These are phyloP conservation scores for Spondyliosoma cantharus DNA, from an alignment of 2,797 vertebrate species.

Conservation along the genomic window DNA sequence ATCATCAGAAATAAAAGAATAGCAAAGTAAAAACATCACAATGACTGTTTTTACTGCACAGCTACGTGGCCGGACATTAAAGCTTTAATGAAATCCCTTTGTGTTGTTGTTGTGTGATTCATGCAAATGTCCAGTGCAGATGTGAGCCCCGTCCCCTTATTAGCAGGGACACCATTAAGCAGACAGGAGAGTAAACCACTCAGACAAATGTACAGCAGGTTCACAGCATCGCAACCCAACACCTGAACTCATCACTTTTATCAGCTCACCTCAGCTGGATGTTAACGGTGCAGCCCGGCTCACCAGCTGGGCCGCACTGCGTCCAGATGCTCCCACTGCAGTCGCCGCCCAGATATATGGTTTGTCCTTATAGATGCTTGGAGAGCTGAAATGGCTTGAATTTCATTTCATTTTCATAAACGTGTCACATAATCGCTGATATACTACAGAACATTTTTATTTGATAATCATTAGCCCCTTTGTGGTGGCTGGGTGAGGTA, in stretches of 20 bases:
- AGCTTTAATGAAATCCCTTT: neutral
- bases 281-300: conserved; percentile 21
- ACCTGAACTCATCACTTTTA: conserved; percentile 56
- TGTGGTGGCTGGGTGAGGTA: neutral
- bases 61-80: neutral
- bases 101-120: neutral
- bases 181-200: conserved; percentile 18
- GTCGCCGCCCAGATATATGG: neutral
- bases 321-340: conserved; percentile 50
- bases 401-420: neutral
- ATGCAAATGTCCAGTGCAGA: neutral
- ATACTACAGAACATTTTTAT: neutral
- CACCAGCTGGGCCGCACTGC: conserved; percentile 41
- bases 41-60: neutral
- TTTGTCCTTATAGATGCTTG: neutral
- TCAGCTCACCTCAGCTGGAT: conserved; percentile 38
- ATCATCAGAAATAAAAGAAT: neutral
- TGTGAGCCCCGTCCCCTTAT: neutral
- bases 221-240: conserved; percentile 13
- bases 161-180: neutral
- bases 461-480: neutral
- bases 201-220: conserved; percentile 13
- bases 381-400: neutral
- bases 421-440: conserved; percentile 2
- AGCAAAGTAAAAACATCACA: neutral